Evolutionary conservation across 2,113 vertebrate species (phyloP).

Genomic region (Indicator indicator): DNA sequence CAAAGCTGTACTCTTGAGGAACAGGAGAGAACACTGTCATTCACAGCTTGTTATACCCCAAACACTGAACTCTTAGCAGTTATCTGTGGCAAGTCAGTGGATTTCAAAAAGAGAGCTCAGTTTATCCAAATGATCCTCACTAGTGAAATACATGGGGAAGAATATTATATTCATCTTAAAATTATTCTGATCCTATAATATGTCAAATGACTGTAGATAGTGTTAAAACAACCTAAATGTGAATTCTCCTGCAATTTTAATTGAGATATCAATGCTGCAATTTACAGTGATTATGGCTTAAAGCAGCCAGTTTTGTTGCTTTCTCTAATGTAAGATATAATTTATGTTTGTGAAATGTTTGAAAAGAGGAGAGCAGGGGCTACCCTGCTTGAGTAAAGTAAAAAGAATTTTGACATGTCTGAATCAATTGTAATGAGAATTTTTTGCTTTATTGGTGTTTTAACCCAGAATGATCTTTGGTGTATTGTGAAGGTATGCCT

Average conservation of each 20-base stretch:
- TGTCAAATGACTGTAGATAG: constrained; percentile 36
- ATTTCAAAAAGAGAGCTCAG: constrained; percentile 68
- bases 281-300: constrained; percentile 59
- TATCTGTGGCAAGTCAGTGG: constrained; percentile 55
- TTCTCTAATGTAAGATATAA: constrained; percentile 48
- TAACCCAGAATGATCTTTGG: constrained; percentile 43
- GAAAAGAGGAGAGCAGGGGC: constrained; percentile 25
- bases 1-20: constrained; percentile 68
- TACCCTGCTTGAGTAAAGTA: constrained; percentile 52
- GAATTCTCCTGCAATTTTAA: constrained; percentile 61
- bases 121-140: constrained; percentile 64
- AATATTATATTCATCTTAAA: constrained; percentile 54
- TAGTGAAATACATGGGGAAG: constrained; percentile 70
- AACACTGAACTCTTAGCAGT: constrained; percentile 51
- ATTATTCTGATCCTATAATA: constrained; percentile 43
- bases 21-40: constrained; percentile 66
- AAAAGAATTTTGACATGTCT: constrained; percentile 56
- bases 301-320: constrained; percentile 50
- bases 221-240: constrained; percentile 13
- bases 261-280: constrained; percentile 50
- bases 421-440: constrained; percentile 44
- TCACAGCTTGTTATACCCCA: constrained; percentile 45
- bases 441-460: constrained; percentile 37
- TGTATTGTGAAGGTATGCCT: neutral
- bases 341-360: constrained; percentile 64